These are phyloP conservation scores for Ictalurus furcatus DNA, from an alignment of 2,113 vertebrate genomes.

Conservation along the genomic window DNA sequence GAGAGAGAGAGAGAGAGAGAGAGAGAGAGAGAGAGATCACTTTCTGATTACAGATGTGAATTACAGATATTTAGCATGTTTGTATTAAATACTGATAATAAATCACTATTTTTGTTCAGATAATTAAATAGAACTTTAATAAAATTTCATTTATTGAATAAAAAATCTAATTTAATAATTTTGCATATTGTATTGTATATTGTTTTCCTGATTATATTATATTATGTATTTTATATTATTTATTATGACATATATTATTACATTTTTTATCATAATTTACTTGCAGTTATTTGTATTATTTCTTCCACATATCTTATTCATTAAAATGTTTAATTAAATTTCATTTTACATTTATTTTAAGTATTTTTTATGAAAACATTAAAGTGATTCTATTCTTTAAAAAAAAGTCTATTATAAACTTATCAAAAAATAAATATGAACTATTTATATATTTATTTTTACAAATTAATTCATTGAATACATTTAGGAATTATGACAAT, in stretches of 20 bases:
- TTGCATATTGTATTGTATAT: background rate
- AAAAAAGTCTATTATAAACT: background rate
- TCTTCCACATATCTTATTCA: background rate
- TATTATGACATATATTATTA: background rate
- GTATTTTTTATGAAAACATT: background rate
- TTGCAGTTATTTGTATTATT: background rate
- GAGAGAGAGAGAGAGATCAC: background rate
- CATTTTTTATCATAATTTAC: background rate
- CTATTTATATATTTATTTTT: background rate
- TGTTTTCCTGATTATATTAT: background rate
- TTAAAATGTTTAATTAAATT: background rate
- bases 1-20: constrained; percentile 3
- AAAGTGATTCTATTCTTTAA: background rate
- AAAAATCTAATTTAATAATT: background rate
- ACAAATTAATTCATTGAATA: background rate
- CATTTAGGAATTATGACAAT: background rate
- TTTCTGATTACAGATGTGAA: background rate
- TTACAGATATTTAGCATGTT: background rate
- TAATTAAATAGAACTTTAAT: background rate
- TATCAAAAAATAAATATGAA: background rate
- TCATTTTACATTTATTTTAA: background rate
- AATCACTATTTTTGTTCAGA: background rate
- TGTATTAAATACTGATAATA: background rate
- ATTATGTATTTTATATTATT: background rate
- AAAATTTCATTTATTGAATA: background rate